phyloP scores from a whole-genome alignment of 2,797 vertebrate species.

The Schizopygopsis pylzovi region DNA sequence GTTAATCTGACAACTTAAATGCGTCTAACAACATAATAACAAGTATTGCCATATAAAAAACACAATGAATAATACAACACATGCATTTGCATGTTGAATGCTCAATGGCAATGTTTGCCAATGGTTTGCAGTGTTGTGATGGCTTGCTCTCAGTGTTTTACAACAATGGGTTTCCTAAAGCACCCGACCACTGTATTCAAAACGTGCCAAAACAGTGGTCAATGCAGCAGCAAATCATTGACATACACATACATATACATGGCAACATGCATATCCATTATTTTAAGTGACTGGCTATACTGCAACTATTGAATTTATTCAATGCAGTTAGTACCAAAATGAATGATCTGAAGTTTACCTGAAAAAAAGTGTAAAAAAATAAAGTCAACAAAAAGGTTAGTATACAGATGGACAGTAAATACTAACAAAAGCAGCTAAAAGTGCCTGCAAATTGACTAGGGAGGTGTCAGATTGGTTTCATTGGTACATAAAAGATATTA shows the following conservation, averaged over 20 bases:
- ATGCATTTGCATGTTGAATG: not conserved
- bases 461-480: not conserved
- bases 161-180: not conserved
- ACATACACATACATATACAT: not conserved
- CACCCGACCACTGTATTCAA: not conserved
- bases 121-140: not conserved
- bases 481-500: not conserved
- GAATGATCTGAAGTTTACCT: not conserved
- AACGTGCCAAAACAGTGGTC: not conserved
- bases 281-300: not conserved
- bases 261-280: not conserved
- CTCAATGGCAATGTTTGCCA: not conserved
- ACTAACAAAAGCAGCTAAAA: not conserved
- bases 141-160: not conserved
- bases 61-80: not conserved
- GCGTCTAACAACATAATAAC: conserved; percentile 17
- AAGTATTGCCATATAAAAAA: not conserved
- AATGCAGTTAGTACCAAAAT: not conserved
- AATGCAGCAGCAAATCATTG: not conserved
- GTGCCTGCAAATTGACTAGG: not conserved
- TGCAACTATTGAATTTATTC: not conserved
- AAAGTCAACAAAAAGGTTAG: not conserved
- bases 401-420: not conserved
- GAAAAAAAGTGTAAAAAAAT: not conserved
- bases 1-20: not conserved